phyloP scores from a whole-genome alignment of 1,140 invertebrate genomes.

The Hylaeus anthracinus region DNA sequence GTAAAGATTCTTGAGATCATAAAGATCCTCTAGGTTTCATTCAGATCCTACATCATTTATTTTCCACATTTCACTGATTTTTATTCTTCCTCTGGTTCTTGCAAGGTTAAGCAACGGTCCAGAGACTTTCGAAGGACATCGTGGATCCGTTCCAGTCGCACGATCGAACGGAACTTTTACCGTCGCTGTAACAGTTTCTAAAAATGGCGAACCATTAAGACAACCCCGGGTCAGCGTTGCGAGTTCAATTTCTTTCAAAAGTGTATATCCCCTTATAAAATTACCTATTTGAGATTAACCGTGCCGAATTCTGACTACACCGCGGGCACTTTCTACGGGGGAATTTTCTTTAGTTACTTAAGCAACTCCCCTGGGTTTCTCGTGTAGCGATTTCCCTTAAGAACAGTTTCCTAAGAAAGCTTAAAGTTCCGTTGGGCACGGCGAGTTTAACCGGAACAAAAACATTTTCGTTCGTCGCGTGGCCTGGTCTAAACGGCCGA shows the following conservation, averaged over 20 bases:
- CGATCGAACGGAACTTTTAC: too few relatives aligned
- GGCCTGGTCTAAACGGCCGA: slow-evolving; percentile 12
- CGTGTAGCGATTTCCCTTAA: slow-evolving; percentile 34
- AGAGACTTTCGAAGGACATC: too few relatives aligned
- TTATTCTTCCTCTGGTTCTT: too few relatives aligned
- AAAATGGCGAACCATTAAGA: neutral
- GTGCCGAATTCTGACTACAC: slow-evolving; percentile 8
- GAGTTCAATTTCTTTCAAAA: neutral
- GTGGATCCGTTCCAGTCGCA: too few relatives aligned
- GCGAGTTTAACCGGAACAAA: slow-evolving; percentile 32
- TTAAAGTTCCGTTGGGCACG: slow-evolving; percentile 36
- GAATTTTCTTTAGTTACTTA: slow-evolving; percentile 46
- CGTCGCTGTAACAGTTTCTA: neutral
- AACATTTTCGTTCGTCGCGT: slow-evolving; percentile 33
- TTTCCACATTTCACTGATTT: too few relatives aligned
- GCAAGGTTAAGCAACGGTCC: too few relatives aligned
- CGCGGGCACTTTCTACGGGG: neutral
- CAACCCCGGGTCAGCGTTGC: neutral
- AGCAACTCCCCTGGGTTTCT: slow-evolving; percentile 17
- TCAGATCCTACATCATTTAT: too few relatives aligned
- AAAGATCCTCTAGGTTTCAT: too few relatives aligned
- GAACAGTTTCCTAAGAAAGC: slow-evolving; percentile 49
- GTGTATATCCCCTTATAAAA: neutral
- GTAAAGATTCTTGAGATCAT: too few relatives aligned
- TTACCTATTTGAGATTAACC: slow-evolving; percentile 23